phyloP scores from a whole-genome alignment of 1,140 invertebrate genomes.

The Leptonema lineaticorne region DNA sequence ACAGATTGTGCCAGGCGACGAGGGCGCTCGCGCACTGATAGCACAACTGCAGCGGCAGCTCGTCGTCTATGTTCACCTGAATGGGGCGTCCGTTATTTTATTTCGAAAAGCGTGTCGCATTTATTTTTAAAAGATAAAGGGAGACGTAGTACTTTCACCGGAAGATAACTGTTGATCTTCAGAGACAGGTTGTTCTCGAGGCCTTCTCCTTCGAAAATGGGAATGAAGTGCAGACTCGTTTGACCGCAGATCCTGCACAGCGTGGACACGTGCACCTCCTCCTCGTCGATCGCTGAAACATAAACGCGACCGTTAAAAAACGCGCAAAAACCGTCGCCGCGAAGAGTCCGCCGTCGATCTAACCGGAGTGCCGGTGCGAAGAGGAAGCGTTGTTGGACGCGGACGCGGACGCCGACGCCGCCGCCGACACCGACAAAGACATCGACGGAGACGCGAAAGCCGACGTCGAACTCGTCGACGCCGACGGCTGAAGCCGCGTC shows the following conservation, averaged over 20 bases:
- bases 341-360: not conserved
- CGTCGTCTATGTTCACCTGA: slow-evolving; percentile 58
- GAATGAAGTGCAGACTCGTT: slow-evolving; percentile 53
- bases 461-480: not conserved
- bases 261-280: slow-evolving; percentile 43
- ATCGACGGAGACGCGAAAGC: not conserved
- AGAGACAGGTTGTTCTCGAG: slow-evolving; percentile 54
- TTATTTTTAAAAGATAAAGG: not conserved
- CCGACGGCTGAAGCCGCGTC: not conserved
- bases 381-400: not conserved
- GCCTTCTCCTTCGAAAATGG: slow-evolving; percentile 60
- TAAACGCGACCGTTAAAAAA: too few relatives aligned
- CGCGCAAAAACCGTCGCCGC: too few relatives aligned
- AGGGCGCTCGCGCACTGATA: slow-evolving; percentile 64
- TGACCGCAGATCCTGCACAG: slow-evolving; percentile 61
- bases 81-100: not conserved
- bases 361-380: not conserved
- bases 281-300: slow-evolving; percentile 33
- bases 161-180: slow-evolving; percentile 62
- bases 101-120: not conserved
- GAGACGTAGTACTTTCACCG: slow-evolving; percentile 53
- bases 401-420: not conserved
- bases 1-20: slow-evolving; percentile 64
- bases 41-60: slow-evolving; percentile 62
- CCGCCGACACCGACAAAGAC: not conserved